Conservation (phyloP, 2,797 vertebrate species). For the Parambassis ranga region DNA sequence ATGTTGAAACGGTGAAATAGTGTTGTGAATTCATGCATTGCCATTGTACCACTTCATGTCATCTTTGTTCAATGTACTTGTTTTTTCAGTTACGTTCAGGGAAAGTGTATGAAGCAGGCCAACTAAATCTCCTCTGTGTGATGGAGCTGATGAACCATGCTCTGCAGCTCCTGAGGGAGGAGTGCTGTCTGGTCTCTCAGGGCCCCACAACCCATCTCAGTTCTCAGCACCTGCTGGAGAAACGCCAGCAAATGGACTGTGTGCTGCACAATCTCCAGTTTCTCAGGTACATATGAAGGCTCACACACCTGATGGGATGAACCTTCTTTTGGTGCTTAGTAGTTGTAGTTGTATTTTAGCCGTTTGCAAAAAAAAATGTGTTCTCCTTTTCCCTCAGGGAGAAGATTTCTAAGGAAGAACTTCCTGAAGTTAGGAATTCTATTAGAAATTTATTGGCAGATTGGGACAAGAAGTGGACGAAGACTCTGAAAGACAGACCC, state of each 20-base stretch:
- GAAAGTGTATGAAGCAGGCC: constrained; percentile 83
- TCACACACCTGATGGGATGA: accelerated
- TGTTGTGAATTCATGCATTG: no score
- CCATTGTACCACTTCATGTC: no score
- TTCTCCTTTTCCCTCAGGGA: constrained; percentile 62
- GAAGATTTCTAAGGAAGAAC: constrained; percentile 72
- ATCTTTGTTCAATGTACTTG: no score
- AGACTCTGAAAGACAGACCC: constrained; percentile 69
- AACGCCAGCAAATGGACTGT: constrained; percentile 54
- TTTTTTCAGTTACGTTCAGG: constrained; percentile 76
- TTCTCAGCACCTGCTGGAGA: constrained; percentile 63
- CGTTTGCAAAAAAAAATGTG: no score
- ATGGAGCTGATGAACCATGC: constrained; percentile 85
- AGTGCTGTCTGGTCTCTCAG: constrained; percentile 42
- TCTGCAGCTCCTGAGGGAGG: constrained; percentile 77
- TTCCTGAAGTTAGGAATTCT: constrained; percentile 56
- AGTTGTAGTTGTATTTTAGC: no score
- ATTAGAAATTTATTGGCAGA: constrained; percentile 69
- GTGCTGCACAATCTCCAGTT: constrained; percentile 67
- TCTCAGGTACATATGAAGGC: constrained; percentile 73
- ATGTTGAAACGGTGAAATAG: no score
- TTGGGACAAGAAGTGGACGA: constrained; percentile 87
- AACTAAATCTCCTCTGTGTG: constrained; percentile 84
- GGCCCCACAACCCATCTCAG: constrained; percentile 42
- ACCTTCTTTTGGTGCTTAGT: background rate